These are phyloP conservation scores for Gorsachius goisagi DNA, from an alignment of 2,113 vertebrate genomes.

Conservation along the genomic window DNA sequence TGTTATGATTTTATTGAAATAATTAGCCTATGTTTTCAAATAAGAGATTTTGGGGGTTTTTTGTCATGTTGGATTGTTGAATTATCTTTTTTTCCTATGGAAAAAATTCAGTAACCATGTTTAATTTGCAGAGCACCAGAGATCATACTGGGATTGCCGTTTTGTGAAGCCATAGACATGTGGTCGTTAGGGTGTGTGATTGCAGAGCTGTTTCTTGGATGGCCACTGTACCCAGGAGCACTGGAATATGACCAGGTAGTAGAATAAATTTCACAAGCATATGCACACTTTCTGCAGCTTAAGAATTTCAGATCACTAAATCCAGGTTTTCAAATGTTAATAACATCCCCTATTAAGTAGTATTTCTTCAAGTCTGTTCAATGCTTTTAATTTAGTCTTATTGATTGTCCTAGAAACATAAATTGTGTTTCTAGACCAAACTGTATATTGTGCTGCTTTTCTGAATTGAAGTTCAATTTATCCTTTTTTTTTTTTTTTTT, in stretches of 20 bases:
- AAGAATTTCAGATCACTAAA: neutral
- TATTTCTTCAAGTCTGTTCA: neutral
- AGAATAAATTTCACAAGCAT: constrained; percentile 19
- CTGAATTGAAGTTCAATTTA: neutral
- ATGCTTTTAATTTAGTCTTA: neutral
- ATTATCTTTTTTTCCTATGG: neutral
- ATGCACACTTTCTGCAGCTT: neutral
- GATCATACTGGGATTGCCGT: constrained; percentile 99
- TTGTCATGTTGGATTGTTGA: constrained; percentile 12
- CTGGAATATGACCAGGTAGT: constrained; percentile 98
- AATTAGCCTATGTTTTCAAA: neutral
- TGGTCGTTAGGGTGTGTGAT: constrained; percentile 99
- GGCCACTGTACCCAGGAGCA: constrained; percentile 98
- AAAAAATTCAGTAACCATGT: constrained; percentile 16
- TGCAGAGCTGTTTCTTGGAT: constrained; percentile 97
- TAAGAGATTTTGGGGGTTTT: neutral
- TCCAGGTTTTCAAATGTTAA: neutral
- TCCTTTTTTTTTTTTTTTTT: no score
- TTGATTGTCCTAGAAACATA: neutral
- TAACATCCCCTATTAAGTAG: neutral
- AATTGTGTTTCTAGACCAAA: neutral
- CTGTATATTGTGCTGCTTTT: neutral
- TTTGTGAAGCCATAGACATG: constrained; percentile 99
- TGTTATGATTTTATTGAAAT: neutral
- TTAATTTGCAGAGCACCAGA: constrained; percentile 92